Base-by-base conservation (phyloP, 2,888 invertebrate species). In the Lamproptera curius region DNA sequence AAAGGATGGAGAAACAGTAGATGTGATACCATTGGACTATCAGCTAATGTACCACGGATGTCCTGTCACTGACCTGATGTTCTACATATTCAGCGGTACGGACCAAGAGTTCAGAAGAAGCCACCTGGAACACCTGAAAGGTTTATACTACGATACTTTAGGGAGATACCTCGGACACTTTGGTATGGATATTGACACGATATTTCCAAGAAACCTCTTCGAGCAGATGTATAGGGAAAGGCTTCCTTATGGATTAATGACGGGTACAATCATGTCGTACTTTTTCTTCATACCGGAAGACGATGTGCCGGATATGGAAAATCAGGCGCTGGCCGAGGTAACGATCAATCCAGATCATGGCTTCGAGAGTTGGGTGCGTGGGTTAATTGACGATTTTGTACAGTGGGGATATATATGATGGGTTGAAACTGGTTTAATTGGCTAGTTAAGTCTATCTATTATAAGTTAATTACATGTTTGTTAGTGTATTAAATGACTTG, bases 51-150 rank as follows among this genome's bases (percentile, higher is more conserved):
- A 63, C 52, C 70, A 60, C 43, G 74, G 74, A 1, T 62, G 59
- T 40, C 76, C 74, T 0, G 36, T 73, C 0, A 31, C 58, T 3
- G 79, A 79, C 36, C 56, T 79, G 1, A 2, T 76, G 0, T 72
- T 63, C 36, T 70, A 77, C 35, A 63, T 77, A 10, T 65, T 65
- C 28, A 46, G 46, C 1, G 53, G 63, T 6, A 71, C 74, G 0
- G 75, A 76, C 42, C 57, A 59, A 11, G 33, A 67, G 6, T 73
- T 78, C 20, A 61, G 78, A 10, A 59, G 48, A n/a, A 39, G 56
- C 0, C 66, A 79, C 40, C 26, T 74, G 26, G 39, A 54, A 1
- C 14, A 66, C 14, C 52, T 80, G 0, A 75, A 73, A 36, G 52
- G 66, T 1, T 4, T 69, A 1, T 80, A 80, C 35, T 61, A 67